Base-by-base conservation (phyloP, 2,797 vertebrate species). In the Liparis tanakae region DNA sequence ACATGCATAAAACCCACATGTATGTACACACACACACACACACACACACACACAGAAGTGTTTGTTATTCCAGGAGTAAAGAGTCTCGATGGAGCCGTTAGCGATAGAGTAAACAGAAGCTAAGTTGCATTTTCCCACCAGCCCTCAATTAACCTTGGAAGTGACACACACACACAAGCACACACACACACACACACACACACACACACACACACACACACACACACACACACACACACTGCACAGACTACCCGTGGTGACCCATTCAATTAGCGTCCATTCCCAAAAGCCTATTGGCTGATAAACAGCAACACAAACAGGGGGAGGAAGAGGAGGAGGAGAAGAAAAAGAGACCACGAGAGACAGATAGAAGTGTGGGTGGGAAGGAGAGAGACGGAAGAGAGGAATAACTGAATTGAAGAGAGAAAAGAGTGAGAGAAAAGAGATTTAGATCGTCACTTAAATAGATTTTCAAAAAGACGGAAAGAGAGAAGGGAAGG, bases 1-100 rank as follows among this genome's bases (percentile, higher is more conserved):
- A 56, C 20, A 70, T 15, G 15, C 48, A 70, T 53, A 46, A 46
- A 62, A 59, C 36, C 50, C 72, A 71, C 66, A 59, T 8, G 33
- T 44, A 71, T 39, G 41, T 80, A 70, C 76, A 72, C 8, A 3
- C 39, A 41, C 70, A 73, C 65, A 76, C 63, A 43, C 20, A 76
- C 33, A 43, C 20, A 76, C 33, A 43, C 20, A 76, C 64, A 76
- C 46, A n/a, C 20, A 72, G 55, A 58, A 22, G 33, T 74, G 89
- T 93, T 94, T 94, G 92, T 94, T 94, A 86, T 93, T 92, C 72
- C 81, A 88, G 87, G 84, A 48, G 74, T 89, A 90, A 92, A 88
- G 85, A 88, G 89, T 89, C 93, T 91, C 93, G 48, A 51, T 44
- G 93, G 93, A 89, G 93, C 86, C 78, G 77, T 93, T 94, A 92